Conservation (phyloP, 2,113 vertebrate species). For the Elachura formosa region DNA sequence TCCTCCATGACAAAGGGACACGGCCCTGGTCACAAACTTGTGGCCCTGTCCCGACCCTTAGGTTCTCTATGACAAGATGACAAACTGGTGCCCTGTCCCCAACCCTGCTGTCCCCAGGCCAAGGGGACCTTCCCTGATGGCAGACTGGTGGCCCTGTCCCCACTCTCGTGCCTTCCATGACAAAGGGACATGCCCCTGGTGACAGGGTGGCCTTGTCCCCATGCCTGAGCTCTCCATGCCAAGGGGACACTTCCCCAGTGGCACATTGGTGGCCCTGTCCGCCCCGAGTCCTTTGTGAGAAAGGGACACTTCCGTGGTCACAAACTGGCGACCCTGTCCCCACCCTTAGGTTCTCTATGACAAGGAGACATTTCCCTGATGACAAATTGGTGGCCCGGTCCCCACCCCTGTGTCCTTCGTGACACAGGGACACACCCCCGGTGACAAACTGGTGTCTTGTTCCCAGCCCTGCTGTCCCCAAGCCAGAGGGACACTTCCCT, state of each 20-base stretch:
- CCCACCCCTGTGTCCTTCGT: rapidly evolving
- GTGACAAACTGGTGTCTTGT: neutral
- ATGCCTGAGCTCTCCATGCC: rapidly evolving
- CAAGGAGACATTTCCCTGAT: neutral
- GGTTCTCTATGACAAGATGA: too few relatives aligned
- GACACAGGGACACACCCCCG: too few relatives aligned
- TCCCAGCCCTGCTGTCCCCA: rapidly evolving
- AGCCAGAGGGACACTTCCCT: rapidly evolving
- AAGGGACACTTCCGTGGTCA: neutral
- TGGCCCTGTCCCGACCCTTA: neutral
- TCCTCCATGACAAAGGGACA: neutral
- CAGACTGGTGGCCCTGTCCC: neutral
- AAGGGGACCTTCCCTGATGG: rapidly evolving
- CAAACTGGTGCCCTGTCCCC: neutral
- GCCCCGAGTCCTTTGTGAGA: too few relatives aligned
- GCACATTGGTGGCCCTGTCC: neutral
- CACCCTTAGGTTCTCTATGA: too few relatives aligned
- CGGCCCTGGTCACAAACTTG: neutral
- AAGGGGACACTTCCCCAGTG: neutral
- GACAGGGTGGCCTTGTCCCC: too few relatives aligned
- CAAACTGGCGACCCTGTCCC: neutral
- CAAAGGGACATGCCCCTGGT: neutral
- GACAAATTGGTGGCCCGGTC: neutral
- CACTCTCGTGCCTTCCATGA: rapidly evolving
- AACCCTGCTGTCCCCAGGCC: neutral